Conservation (phyloP, 2,888 invertebrate genomes). For the Itoplectis maculator region DNA sequence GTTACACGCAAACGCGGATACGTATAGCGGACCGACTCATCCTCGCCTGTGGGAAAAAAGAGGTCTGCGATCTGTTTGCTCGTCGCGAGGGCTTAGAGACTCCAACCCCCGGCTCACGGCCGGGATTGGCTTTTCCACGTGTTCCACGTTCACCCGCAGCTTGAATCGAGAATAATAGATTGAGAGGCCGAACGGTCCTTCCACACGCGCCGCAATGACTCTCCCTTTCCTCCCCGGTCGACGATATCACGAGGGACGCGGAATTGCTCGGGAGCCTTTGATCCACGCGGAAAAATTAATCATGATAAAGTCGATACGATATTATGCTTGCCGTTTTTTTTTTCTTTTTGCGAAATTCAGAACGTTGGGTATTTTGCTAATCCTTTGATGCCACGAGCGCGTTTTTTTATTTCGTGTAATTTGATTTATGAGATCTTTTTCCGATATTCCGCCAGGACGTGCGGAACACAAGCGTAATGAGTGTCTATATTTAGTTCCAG, state of each 20-base stretch:
- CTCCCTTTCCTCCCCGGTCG: neutral
- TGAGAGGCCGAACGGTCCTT: neutral
- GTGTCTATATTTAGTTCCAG: no score
- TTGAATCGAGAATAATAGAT: conserved; percentile 37
- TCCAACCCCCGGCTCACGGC: conserved; percentile 34
- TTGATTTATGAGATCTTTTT: neutral
- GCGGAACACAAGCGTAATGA: no score
- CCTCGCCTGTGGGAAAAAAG: conserved; percentile 34
- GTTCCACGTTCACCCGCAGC: conserved; percentile 44
- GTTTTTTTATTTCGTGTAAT: neutral
- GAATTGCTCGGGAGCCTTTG: neutral
- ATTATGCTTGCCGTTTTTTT: neutral
- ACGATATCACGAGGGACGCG: neutral
- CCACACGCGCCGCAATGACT: conserved; percentile 5
- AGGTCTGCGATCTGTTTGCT: conserved; percentile 50
- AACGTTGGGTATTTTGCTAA: neutral
- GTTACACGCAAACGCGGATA: conserved; percentile 48
- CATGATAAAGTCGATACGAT: neutral
- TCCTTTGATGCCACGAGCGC: neutral
- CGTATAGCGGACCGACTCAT: conserved; percentile 54
- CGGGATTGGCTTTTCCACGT: conserved; percentile 56
- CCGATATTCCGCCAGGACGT: no score
- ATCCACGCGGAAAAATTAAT: neutral
- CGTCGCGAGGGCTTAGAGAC: conserved; percentile 49
- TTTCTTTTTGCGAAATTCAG: neutral